These are phyloP conservation scores for Aspidoscelis tigris DNA, from an alignment of 2,113 vertebrate species.

Conservation along the genomic window DNA sequence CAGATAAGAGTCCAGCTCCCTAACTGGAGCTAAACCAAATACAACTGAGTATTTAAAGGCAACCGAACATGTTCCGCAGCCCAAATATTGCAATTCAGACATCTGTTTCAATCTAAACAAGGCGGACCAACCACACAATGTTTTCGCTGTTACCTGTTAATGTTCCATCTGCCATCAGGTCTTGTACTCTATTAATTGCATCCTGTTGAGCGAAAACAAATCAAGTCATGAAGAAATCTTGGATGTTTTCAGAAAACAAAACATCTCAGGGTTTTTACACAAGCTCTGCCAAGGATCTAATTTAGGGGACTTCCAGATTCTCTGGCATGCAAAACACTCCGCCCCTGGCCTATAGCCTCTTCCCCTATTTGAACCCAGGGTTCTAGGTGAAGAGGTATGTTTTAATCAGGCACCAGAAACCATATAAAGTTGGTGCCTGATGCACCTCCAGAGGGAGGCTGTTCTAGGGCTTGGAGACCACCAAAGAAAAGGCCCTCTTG, in stretches of 20 bases:
- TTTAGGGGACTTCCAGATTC: neutral
- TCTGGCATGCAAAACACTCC: too few species aligned
- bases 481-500: too few species aligned
- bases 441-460: too few species aligned
- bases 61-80: neutral
- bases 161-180: conserved; percentile 88
- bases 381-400: too few species aligned
- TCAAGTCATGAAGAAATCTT: neutral
- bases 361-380: too few species aligned
- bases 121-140: neutral
- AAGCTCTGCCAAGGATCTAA: neutral
- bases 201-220: conserved; percentile 75
- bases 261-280: neutral
- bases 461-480: too few species aligned
- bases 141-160: conserved; percentile 84
- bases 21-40: neutral
- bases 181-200: conserved; percentile 92
- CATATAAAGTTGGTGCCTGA: too few species aligned
- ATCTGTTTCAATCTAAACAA: neutral
- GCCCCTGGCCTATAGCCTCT: too few species aligned
- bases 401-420: too few species aligned
- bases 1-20: too few species aligned
- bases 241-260: neutral
- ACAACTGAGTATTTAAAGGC: neutral
- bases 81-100: neutral